Evolutionary conservation across 2,797 vertebrate genomes (phyloP).

Genomic region (Siniperca obscura): DNA sequence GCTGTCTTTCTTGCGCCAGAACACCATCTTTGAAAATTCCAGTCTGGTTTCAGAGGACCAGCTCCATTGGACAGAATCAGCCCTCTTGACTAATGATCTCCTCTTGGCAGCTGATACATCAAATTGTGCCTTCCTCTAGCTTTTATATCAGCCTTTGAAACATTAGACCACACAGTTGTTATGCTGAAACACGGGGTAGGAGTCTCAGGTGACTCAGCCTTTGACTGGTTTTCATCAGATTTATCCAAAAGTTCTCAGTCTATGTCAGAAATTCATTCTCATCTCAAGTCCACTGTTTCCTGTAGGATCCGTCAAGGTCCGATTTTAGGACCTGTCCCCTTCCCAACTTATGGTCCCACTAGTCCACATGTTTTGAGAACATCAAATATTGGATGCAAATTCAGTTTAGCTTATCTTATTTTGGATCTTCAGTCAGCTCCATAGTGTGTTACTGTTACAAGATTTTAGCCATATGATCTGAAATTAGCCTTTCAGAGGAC

Average conservation of each 20-base stretch:
- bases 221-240: not conserved
- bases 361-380: not conserved
- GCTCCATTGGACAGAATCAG: constrained; percentile 45
- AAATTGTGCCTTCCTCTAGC: constrained; percentile 17
- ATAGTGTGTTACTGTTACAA: not conserved
- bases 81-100: constrained; percentile 45
- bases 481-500: not conserved
- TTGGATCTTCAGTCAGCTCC: not conserved
- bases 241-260: not conserved
- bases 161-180: constrained; percentile 4
- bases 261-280: not conserved
- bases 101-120: constrained; percentile 53
- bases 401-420: not conserved
- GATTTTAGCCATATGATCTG: not conserved
- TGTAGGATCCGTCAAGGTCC: constrained; percentile 11
- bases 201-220: not conserved
- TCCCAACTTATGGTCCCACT: not conserved
- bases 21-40: constrained; percentile 35
- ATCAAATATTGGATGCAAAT: not conserved
- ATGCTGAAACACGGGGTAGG: not conserved
- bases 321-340: not conserved
- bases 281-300: not conserved
- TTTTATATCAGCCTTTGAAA: constrained; percentile 41
- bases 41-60: constrained; percentile 31
- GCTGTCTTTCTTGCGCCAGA: constrained; percentile 13